Evolutionary conservation across 2,797 vertebrate species (phyloP), one percentile per base, ranked within the genome.

Genomic region (Eidolon dupreanum): DNA sequence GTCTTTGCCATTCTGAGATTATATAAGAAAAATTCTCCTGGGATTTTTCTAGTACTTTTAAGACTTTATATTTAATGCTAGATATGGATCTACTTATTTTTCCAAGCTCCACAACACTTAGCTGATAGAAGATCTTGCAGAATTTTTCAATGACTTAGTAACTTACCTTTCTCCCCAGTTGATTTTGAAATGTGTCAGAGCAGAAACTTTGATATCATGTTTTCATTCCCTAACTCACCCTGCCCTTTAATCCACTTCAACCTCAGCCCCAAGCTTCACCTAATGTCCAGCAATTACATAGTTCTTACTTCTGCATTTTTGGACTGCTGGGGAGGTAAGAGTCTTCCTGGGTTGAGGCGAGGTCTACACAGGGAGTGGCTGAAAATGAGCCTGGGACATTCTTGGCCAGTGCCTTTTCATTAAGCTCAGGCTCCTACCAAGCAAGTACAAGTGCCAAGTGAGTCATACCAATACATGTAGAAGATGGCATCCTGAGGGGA

Each of bases 1-100:
- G 20, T n/a, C 66, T 88, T 63, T 96, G 59, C 36, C 49, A 38
- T 75, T 89, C 74, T 88, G 51, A 93, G 53, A 53, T 82, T 92
- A 93, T 95, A 10, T 65, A 79, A 93, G 85, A 95, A 90, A 92
- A 94, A 55, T 92, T 86, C 71, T 86, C 38, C 28, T 33, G 61
- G 49, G 36, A 8, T 70, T 93, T 90, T 19, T n/a, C 68, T 70
- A 46, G 51, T 66, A 63, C 20, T 33, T 87, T 71, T 12, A 77
- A 97, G 66, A 57, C 38, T 88, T 92, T 8, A n/a, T 87, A 46
- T 89, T 94, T 82, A 88, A 74, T 83, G 31, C 79, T 91, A 71
- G 10, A 46, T n/a, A 71, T 6, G 19, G 22, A 79, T 83, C 65
- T 13, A 57, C n/a, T 93, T 83, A 53, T 46, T 68, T 31, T 10